A percentile compares a stretch with the other conserved stretches of the same genome.
Evolutionary conservation across 2,797 vertebrate species (phyloP).

Genomic region (Ficedula albicollis): DNA sequence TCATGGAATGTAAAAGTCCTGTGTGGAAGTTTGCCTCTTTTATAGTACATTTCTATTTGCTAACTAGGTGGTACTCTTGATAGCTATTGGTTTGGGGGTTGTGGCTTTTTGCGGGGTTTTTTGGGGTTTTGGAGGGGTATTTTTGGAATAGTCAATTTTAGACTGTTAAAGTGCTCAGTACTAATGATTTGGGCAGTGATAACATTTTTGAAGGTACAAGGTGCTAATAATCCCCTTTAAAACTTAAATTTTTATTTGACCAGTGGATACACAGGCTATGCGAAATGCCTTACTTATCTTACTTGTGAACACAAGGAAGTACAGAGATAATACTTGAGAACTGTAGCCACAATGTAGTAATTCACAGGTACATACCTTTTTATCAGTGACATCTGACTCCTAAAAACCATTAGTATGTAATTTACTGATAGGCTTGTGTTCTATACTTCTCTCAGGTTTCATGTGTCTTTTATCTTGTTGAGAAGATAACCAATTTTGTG

Average conservation of each 20-base stretch:
- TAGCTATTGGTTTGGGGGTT: background rate
- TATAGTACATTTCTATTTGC: background rate
- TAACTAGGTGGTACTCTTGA: background rate
- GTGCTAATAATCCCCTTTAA: background rate
- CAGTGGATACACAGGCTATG: fast-evolving
- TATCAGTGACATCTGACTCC: background rate
- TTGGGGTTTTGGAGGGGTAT: background rate
- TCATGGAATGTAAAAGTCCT: background rate
- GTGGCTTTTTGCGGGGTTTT: background rate
- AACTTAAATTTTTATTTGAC: background rate
- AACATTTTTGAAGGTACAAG: background rate
- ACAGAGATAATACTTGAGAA: background rate
- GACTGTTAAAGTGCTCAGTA: background rate
- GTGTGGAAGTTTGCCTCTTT: background rate
- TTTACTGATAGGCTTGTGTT: background rate
- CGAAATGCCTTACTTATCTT: background rate
- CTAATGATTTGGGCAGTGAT: background rate
- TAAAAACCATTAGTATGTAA: background rate
- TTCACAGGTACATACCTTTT: background rate
- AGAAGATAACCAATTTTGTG: background rate
- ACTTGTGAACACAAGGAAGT: background rate
- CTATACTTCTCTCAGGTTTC: background rate
- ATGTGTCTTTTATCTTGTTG: background rate
- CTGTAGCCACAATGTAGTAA: background rate
- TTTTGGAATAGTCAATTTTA: background rate